Conservation (phyloP, 2,797 vertebrate genomes). For the Numenius phaeopus region DNA sequence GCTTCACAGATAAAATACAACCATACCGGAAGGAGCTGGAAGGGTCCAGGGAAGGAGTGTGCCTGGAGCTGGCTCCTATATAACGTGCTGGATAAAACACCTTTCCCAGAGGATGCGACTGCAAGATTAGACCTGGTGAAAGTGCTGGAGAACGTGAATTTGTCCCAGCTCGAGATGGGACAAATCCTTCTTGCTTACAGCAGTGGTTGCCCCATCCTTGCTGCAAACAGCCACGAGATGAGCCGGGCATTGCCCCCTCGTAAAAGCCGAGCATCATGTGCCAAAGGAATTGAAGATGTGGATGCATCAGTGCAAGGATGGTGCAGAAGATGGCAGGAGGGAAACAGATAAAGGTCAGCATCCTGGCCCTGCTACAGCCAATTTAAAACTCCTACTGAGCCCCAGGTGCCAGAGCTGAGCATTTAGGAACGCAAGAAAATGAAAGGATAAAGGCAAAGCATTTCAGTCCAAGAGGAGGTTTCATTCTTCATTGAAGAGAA, state of each 20-base stretch:
- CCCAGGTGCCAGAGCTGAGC: not conserved
- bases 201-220: accelerated
- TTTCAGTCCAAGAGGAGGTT: not conserved
- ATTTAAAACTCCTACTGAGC: not conserved
- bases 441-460: not conserved
- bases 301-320: accelerated
- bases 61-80: not conserved
- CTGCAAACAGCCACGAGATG: accelerated
- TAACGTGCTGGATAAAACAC: not conserved
- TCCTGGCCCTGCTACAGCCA: not conserved
- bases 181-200: not conserved
- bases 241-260: accelerated
- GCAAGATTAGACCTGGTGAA: not conserved
- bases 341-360: not conserved
- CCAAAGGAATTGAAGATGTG: not conserved
- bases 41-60: not conserved
- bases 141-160: accelerated
- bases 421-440: not conserved
- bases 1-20: constrained; percentile 52
- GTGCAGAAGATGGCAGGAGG: not conserved
- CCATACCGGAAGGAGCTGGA: constrained; percentile 30
- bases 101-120: not conserved
- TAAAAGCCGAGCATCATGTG: accelerated
- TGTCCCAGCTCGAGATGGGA: accelerated
- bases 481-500: not conserved